Evolutionary conservation across 1,140 invertebrate species (phyloP), one percentile per base, ranked within the genome.

Genomic region (Ericerus pela): DNA sequence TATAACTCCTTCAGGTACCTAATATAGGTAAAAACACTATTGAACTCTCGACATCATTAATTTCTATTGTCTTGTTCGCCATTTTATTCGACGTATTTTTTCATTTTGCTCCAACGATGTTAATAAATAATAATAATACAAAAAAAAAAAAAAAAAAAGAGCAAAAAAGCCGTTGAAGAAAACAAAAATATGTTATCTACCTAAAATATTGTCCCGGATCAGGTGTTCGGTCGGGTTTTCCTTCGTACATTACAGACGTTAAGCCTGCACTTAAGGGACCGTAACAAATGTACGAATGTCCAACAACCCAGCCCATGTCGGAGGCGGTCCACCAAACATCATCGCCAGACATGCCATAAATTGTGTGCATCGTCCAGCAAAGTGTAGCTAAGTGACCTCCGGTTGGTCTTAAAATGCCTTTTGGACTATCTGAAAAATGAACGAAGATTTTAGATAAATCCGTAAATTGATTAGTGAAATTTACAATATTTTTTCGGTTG

Each of bases 241-340:
- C 92, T 71, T 96, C 92, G 70, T 91, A 96, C 71, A 96, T 78
- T 1, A 96, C 75, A 60, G 85, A 85, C 0, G 89, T 93, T 29
- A 81, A 74, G 1, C 89, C 83, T 60, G 81, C 79, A 0, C 89
- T 67, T 0, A 96, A 70, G 0, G 92, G 91, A 2, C 80, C 90
- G 62, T 96, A 96, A 66, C 86, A 89, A 54, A 94, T 94, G 64
- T 93, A 96, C 0, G 88, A 91, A 67, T 92, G 89, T 2, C 91
- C 91, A 2, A 94, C 89, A 0, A 95, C 88, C 92, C 91, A 96
- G 1, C 91, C 88, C 57, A 88, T 74, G 66, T 93, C 88, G 0
- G 88, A 89, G 0, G 89, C 88, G 26, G 81, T 83, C 89, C 89
- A 96, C 88, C 88, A 96, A 3, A 87, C 80, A 37, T 89, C 84